Base-by-base conservation (phyloP, 2,797 vertebrate genomes). In the Meriones psammophilus region DNA sequence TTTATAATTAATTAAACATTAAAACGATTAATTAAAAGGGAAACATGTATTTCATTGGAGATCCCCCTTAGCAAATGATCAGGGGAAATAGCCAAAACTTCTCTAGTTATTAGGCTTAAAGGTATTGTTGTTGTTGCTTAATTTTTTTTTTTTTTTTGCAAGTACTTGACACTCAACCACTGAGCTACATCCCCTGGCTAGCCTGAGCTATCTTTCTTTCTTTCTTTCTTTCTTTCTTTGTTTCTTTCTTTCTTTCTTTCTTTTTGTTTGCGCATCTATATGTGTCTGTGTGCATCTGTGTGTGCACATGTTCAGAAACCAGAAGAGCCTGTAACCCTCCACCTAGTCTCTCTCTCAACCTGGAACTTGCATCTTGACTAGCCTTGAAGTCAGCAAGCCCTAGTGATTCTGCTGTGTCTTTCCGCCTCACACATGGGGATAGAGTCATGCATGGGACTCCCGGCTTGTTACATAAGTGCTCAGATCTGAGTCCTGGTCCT, bases 1-100 rank as follows among this genome's bases (percentile, higher is more conserved):
- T 81, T 89, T 86, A 87, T 71, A 87, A 79, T 94, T 71, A 87
- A 79, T 94, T 92, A 79, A 92, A 93, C 2, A 94, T 73, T 88
- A 74, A 85, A 71, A 94, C 78, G 86, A 73, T 94, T 89, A 80
- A 93, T 79, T 88, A 54, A 94, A 88, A 94, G 12, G 14, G 26
- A 96, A 91, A 68, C 64, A 36, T 86, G 46, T 1, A 81, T 80
- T 92, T 84, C 62, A 84, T 77, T 86, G 88, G 62, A 92, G 89
- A 88, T 96, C 42, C 74, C 50, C 93, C 76, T 60, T 91, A 74
- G 69, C 71, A 88, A 69, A 39, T 74, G 28, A 94, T 92, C 76
- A 76, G 89, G 76, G 54, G 62, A 94, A 10, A 81, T n/a, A 62
- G 4, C 1, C 5, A 76, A 62, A 84, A 91, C 64, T 89, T 36